Evolutionary conservation across 2,113 vertebrate genomes (phyloP).

Genomic region (Mola mola): DNA sequence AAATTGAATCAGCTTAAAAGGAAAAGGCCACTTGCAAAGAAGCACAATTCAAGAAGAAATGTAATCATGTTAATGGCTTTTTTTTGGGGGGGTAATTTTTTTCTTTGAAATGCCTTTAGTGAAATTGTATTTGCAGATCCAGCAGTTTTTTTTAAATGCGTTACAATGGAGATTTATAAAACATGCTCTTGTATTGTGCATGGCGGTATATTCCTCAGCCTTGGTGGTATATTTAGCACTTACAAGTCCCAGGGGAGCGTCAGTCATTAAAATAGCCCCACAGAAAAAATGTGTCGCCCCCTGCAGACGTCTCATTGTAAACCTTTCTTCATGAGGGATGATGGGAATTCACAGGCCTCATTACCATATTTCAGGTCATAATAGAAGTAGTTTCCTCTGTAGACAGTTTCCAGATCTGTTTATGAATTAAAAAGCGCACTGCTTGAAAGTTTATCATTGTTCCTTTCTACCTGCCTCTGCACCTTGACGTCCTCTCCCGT

Average conservation of each 20-base stretch:
- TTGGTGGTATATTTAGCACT: constrained; percentile 63
- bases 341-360: constrained; percentile 41
- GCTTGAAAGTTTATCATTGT: constrained; percentile 42
- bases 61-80: constrained; percentile 60
- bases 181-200: constrained; percentile 17
- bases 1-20: constrained; percentile 36
- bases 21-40: constrained; percentile 26
- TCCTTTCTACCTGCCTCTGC: constrained; percentile 20
- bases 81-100: too few relatives aligned
- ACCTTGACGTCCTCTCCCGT: constrained; percentile 31
- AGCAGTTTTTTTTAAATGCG: constrained; percentile 2
- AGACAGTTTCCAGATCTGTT: constrained; percentile 43
- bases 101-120: constrained; percentile 14
- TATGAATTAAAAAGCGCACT: constrained; percentile 57
- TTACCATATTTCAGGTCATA: constrained; percentile 56
- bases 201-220: constrained; percentile 39
- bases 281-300: constrained; percentile 51
- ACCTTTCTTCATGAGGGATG: constrained; percentile 55
- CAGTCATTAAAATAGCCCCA: constrained; percentile 62
- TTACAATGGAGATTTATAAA: background rate
- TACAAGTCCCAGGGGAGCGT: constrained; percentile 55
- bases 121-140: constrained; percentile 21
- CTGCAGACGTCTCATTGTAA: constrained; percentile 57
- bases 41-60: constrained; percentile 27
- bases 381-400: constrained; percentile 36